Conservation (phyloP, 2,888 invertebrate genomes). For the Pecten maximus region DNA sequence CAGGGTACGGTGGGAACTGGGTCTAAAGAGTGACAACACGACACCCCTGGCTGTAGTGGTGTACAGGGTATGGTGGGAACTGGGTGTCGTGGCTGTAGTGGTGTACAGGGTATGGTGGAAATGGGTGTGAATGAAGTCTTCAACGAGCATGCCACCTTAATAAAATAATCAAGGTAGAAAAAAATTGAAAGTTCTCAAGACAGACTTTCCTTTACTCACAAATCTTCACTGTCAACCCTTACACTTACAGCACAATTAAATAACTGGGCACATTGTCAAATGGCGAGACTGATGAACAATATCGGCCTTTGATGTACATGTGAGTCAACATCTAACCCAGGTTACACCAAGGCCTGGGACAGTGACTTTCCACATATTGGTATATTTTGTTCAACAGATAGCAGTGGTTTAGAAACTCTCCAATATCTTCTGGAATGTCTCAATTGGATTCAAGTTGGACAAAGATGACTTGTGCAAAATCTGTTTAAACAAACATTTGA, state of each 20-base stretch:
- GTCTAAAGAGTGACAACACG: too few relatives aligned
- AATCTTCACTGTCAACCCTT: neutral
- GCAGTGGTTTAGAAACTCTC: slow-evolving; percentile 4
- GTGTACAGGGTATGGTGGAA: neutral
- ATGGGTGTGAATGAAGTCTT: slow-evolving; percentile 10
- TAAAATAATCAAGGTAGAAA: neutral
- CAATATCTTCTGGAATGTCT: neutral
- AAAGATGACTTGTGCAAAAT: neutral
- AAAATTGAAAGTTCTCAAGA: neutral
- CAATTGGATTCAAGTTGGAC: neutral
- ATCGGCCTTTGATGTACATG: neutral
- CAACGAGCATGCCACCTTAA: neutral
- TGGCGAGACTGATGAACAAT: neutral
- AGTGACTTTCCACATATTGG: neutral
- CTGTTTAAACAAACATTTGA: slow-evolving; percentile 4
- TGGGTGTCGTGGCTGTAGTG: neutral
- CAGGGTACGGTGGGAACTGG: too few relatives aligned
- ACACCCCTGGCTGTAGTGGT: too few relatives aligned
- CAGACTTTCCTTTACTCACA: neutral
- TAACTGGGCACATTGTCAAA: slow-evolving; percentile 14
- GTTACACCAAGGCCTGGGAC: neutral
- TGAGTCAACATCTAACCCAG: neutral
- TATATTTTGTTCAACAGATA: neutral
- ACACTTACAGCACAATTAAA: neutral
- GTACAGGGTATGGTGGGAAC: neutral